Evolutionary conservation across 2,888 invertebrate species (phyloP), one percentile per base, ranked within the genome.

Genomic region (Rhimphoctona megacephalus): DNA sequence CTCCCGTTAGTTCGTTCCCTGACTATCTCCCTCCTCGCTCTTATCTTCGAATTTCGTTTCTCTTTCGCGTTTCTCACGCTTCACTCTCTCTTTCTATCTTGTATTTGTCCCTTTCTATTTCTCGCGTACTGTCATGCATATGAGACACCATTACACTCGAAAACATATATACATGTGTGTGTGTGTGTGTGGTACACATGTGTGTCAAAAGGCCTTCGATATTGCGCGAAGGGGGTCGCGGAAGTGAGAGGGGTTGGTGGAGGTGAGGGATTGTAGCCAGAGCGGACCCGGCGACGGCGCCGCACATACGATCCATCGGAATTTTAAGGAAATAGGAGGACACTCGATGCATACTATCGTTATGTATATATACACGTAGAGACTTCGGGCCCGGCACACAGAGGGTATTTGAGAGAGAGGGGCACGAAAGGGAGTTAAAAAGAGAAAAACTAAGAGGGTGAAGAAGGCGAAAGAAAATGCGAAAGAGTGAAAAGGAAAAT

Each of bases 301-400:
- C 90, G 57, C 57, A 90, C 81, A 76, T 54, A 82, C 90, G 91
- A 92, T 92, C 91, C 90, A 91, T 92, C 86, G 92, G 91, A 92
- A 92, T 92, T 92, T 92, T 92, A 91, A 92, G 92, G 92, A 92
- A 92, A 92, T 91, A 92, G 91, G 91, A 92, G 92, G 92, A 92
- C 92, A 92, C 91, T 92, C 90, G 92, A 90, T 92, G 92, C 92
- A 92, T 92, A 92, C 92, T 89, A 88, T 91, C 86, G 90, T 87
- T 86, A 86, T 89, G 90, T 90, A 83, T 77, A 39, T 70, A 86
- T 79, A 79, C 39, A 49, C 73, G 72, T 78, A 19, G 22, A 79
- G 85, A 83, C 80, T 87, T 80, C 64, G 83, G 81, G 82, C 85
- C 85, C 87, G 87, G 87, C 79, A 86, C 86, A 52, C 52, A 22